A percentile compares a stretch with the other conserved stretches of the same genome.
Conservation (phyloP, 1,140 invertebrate species). For the Atta cephalotes region DNA sequence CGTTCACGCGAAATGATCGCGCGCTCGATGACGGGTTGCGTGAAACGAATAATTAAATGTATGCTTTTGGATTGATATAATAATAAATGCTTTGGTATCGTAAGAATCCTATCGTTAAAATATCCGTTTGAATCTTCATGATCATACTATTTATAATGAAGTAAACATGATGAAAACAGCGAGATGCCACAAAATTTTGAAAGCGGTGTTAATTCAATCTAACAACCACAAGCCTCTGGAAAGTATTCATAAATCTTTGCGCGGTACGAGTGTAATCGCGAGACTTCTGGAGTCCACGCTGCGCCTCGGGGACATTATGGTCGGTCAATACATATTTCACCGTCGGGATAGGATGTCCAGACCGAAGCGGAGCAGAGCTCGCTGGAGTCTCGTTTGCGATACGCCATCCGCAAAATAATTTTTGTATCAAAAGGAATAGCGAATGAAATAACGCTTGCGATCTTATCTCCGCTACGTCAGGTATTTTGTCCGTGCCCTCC, state of each 20-base stretch:
- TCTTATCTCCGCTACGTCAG: conserved; percentile 74
- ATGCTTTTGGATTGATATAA: background rate
- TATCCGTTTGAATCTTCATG: background rate
- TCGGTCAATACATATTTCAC: conserved; percentile 72
- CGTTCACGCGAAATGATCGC: conserved; percentile 31
- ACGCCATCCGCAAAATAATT: conserved; percentile 69
- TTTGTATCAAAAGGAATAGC: conserved; percentile 76
- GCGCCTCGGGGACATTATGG: conserved; percentile 54
- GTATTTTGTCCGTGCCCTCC: conserved; percentile 76
- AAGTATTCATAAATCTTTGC: conserved; percentile 52
- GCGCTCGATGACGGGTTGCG: background rate
- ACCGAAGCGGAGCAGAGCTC: conserved; percentile 57
- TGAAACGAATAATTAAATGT: conserved; percentile 32
- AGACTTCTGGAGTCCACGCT: conserved; percentile 9
- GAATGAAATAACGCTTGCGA: conserved; percentile 77
- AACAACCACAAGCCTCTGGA: background rate
- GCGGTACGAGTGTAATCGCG: conserved; percentile 8
- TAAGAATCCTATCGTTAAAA: background rate
- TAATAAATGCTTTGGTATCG: background rate
- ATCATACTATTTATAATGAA: background rate
- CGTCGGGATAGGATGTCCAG: conserved; percentile 64
- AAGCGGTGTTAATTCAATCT: conserved; percentile 32
- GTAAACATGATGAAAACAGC: background rate
- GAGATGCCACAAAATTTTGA: background rate
- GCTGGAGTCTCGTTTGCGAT: conserved; percentile 62